Evolutionary conservation across 2,113 vertebrate species (phyloP), one percentile per base, ranked within the genome.

Genomic region (Coptodon bakossiorum): DNA sequence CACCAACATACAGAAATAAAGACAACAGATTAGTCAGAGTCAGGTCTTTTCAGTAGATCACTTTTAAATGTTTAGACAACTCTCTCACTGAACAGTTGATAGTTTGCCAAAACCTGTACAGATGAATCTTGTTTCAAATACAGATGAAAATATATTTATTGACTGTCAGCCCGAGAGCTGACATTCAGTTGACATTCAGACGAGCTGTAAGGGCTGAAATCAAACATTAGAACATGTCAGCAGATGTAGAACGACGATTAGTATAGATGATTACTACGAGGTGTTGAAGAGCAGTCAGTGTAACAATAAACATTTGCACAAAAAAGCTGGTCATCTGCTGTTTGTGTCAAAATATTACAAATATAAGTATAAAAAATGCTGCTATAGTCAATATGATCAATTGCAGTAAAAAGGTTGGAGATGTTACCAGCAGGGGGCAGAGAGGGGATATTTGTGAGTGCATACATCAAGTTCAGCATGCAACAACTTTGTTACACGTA

Each of bases 341-440:
- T 56, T 56, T 0, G 57, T 63, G 29, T 63, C 29, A 63, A 63
- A 63, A 63, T 61, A 1, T 63, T 63, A 19, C 59, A 63, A 63
- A 36, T 63, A 36, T 19, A 63, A 63, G 27, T 34, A 11, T 36
- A 63, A 36, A 17, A 36, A 36, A 5, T 36, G 9, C 31, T 36
- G 17, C 17, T 36, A 0, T 63, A 5, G 31, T 63, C 17, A 31
- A 5, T n/a, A n/a, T 12, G 17, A 63, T 63, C 1, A 36, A 0
- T 63, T 63, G 31, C 59, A 36, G 59, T 2, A n/a, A 12, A 12
- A 36, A 63, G 9, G 31, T 31, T 63, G 9, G 59, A 63, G 17
- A 36, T 63, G 31, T 7, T 63, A 63, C 31, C 59, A 63, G 59
- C 59, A 63, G 59, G 17, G 31, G 31, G 59, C 59, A 63, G 59